Conservation (phyloP, 1,140 invertebrate species). For the Ylistrum balloti region DNA sequence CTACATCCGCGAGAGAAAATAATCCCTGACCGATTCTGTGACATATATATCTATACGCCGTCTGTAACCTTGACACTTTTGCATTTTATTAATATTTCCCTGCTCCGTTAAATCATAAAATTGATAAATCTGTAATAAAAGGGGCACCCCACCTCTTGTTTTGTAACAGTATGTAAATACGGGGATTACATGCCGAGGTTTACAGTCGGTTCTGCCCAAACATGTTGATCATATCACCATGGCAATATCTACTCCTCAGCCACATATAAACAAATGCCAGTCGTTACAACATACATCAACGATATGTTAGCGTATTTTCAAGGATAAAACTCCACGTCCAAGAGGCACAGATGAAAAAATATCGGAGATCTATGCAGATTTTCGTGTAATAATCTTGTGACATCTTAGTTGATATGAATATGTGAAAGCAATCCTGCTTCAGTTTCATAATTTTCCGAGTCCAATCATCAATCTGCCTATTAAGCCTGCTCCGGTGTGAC, state of each 20-base stretch:
- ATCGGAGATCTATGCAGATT: neutral
- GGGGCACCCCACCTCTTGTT: neutral
- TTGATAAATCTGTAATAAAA: conserved; percentile 30
- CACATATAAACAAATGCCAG: neutral
- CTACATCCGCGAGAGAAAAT: neutral
- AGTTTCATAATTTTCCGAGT: neutral
- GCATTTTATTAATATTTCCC: neutral
- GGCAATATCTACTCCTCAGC: neutral
- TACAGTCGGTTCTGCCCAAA: neutral
- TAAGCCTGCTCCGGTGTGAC: neutral
- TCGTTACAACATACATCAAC: neutral
- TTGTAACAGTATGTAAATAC: neutral
- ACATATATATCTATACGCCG: neutral
- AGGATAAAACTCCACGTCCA: neutral
- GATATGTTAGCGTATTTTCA: neutral
- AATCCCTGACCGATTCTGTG: neutral
- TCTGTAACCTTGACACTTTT: neutral
- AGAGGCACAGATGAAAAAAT: neutral
- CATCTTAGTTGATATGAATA: neutral
- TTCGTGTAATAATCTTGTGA: neutral
- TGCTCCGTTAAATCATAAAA: neutral
- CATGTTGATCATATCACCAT: neutral
- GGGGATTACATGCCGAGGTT: neutral
- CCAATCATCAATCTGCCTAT: neutral
- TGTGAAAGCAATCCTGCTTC: neutral